Percentiles rank a stretch among this genome's conserved stretches.
Evolutionary conservation across 2,797 vertebrate species (phyloP).

Genomic region (Limosa lapponica): DNA sequence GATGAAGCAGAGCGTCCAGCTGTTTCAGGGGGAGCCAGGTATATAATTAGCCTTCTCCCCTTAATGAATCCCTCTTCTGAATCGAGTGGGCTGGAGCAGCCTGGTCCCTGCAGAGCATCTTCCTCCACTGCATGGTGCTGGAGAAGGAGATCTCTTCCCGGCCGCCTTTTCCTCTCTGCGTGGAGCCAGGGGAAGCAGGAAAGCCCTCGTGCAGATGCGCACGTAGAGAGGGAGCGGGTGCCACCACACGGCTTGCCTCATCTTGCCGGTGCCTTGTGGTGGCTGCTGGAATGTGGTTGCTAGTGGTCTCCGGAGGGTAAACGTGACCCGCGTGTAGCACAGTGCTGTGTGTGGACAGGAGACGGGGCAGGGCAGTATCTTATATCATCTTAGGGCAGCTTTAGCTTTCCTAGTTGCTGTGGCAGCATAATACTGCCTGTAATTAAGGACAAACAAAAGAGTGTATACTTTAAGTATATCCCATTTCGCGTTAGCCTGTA

Average conservation of each 20-base stretch:
- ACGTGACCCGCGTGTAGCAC: rapidly evolving
- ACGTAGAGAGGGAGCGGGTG: background rate
- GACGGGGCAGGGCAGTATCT: background rate
- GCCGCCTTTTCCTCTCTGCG: background rate
- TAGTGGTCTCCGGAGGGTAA: background rate
- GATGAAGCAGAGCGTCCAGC: background rate
- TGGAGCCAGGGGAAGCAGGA: background rate
- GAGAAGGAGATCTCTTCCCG: background rate
- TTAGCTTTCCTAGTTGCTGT: conserved; percentile 49
- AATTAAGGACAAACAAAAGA: conserved; percentile 53
- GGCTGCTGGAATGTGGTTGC: conserved; percentile 34
- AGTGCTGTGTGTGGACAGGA: background rate
- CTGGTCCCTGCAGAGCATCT: background rate
- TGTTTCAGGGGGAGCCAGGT: background rate
- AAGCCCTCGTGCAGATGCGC: background rate
- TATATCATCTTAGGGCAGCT: background rate
- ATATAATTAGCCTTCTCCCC: background rate
- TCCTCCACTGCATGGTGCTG: background rate
- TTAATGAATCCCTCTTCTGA: background rate
- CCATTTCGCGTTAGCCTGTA: background rate
- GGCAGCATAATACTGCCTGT: conserved; percentile 58
- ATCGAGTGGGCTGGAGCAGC: background rate
- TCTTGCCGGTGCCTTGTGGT: rapidly evolving
- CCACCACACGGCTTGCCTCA: background rate
- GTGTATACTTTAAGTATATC: conserved; percentile 8